Percentiles rank a stretch among this genome's conserved stretches.
Evolutionary conservation across 53 echinoderm and acorn worm genomes (phyloP).

Genomic region (Echinometra lucunter): DNA sequence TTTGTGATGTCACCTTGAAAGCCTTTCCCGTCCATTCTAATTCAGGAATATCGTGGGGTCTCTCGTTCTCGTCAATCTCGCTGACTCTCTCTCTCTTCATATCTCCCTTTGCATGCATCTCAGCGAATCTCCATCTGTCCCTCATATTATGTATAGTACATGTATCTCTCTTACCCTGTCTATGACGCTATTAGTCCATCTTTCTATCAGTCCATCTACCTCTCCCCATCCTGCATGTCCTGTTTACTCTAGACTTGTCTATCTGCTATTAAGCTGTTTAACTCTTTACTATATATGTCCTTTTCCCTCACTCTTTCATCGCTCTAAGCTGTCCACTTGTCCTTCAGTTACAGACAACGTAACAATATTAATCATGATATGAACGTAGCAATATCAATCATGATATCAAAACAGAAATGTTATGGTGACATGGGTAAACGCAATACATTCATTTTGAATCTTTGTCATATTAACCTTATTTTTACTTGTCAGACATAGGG

Average conservation of each 20-base stretch:
- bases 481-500: too few relatives aligned
- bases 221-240: background rate
- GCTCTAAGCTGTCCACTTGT: background rate
- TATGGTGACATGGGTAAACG: background rate
- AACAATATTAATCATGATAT: background rate
- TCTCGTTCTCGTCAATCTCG: background rate
- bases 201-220: background rate
- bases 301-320: background rate
- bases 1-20: background rate
- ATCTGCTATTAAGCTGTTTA: too few relatives aligned
- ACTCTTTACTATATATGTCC: background rate
- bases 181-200: too few relatives aligned
- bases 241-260: too few relatives aligned
- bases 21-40: slow-evolving; percentile 1
- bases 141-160: too few relatives aligned
- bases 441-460: background rate
- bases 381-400: background rate
- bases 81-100: background rate
- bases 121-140: too few relatives aligned
- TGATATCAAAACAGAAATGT: background rate
- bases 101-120: background rate
- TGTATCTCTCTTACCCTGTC: background rate
- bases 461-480: background rate
- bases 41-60: background rate
- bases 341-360: background rate